A percentile compares a stretch with the other conserved stretches of the same genome.
phyloP scores from a whole-genome alignment of 2,888 invertebrate genomes.

The Pediacus dermestoides region DNA sequence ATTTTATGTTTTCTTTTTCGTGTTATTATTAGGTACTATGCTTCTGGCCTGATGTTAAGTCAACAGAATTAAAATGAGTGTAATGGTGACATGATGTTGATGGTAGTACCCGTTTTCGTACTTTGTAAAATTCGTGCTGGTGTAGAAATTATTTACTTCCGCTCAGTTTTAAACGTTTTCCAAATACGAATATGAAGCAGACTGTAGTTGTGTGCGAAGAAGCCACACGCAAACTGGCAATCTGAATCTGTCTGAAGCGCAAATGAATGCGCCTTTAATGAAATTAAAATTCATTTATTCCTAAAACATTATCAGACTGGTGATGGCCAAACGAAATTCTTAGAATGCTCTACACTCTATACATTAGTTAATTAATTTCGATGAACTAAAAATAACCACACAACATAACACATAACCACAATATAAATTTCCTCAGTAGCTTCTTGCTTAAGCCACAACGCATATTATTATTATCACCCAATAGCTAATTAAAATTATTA shows the following conservation, averaged over 20 bases:
- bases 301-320: conserved; percentile 45
- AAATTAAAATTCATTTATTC: conserved; percentile 52
- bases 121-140: too few relatives aligned
- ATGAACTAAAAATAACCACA: conserved; percentile 12
- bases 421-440: background rate
- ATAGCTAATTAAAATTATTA: conserved; percentile 21
- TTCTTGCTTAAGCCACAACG: too few relatives aligned
- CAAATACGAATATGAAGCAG: too few relatives aligned
- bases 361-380: conserved; percentile 48
- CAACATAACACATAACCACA: background rate
- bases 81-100: too few relatives aligned
- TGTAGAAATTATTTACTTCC: too few relatives aligned
- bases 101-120: too few relatives aligned
- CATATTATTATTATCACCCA: conserved; percentile 3
- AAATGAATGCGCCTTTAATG: conserved; percentile 48
- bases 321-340: conserved; percentile 43
- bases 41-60: too few relatives aligned
- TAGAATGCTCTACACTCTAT: conserved; percentile 41
- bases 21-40: too few relatives aligned
- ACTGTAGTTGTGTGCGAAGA: too few relatives aligned
- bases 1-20: conserved; percentile 9
- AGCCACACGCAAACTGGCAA: conserved; percentile 46
- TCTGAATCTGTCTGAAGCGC: conserved; percentile 45
- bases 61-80: too few relatives aligned
- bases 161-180: too few relatives aligned